phyloP scores from a whole-genome alignment of 2,888 invertebrate species.

The Steinernema scapterisci region DNA sequence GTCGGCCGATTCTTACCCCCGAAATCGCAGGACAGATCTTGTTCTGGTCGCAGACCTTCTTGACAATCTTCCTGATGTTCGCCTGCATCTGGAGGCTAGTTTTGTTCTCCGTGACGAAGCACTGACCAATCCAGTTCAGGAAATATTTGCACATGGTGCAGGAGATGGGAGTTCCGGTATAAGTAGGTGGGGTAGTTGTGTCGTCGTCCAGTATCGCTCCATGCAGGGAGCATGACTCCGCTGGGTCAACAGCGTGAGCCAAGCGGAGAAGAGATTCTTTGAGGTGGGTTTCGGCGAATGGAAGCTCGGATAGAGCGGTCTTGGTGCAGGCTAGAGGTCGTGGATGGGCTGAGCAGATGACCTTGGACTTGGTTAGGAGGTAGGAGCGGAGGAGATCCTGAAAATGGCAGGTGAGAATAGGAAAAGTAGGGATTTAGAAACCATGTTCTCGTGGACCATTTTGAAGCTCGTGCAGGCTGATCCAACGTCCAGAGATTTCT shows the following conservation, averaged over 20 bases:
- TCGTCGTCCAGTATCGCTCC: not conserved
- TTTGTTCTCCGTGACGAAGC: constrained; percentile 8
- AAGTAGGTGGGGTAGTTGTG: not conserved
- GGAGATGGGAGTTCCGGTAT: not conserved
- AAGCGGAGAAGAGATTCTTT: not conserved
- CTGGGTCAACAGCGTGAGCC: not conserved
- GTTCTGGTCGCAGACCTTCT: constrained; percentile 25
- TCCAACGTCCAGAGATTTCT: not conserved
- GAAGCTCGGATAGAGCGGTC: not conserved
- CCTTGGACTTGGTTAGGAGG: not conserved
- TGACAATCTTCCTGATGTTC: not conserved
- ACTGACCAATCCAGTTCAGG: constrained; percentile 26
- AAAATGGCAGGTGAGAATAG: not conserved
- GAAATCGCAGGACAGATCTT: not conserved
- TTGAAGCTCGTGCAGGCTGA: not conserved
- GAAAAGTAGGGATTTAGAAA: not conserved
- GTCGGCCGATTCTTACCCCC: not conserved
- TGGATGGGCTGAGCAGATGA: not conserved
- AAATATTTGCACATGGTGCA: constrained; percentile 15
- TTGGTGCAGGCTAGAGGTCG: not conserved
- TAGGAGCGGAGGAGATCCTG: not conserved
- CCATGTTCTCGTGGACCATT: not conserved
- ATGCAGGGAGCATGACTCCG: not conserved
- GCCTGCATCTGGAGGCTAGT: not conserved
- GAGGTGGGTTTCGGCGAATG: not conserved